Conservation (phyloP, 1,140 invertebrate genomes). For the Heliconius hewitsoni region DNA sequence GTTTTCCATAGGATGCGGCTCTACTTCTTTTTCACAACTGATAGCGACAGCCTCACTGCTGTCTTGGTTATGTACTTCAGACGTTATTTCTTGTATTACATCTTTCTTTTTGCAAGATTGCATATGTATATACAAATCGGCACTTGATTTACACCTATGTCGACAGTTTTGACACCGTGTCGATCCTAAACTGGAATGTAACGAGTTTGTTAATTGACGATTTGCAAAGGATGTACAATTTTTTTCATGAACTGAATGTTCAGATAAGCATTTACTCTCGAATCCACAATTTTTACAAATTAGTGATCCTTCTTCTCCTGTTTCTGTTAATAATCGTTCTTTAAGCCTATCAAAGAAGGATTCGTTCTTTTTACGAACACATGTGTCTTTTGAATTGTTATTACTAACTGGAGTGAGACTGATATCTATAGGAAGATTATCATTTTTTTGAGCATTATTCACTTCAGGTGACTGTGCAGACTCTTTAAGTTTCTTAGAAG, state of each 20-base stretch:
- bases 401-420: slow-evolving; percentile 55
- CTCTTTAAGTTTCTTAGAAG: slow-evolving; percentile 70
- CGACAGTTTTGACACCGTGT: slow-evolving; percentile 92
- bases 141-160: slow-evolving; percentile 90
- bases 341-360: slow-evolving; percentile 92
- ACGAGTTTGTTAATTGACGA: slow-evolving; percentile 58
- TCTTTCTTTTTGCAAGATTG: slow-evolving; percentile 84
- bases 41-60: slow-evolving; percentile 54
- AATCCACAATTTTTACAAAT: slow-evolving; percentile 88
- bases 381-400: slow-evolving; percentile 52
- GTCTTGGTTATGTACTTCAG: slow-evolving; percentile 57
- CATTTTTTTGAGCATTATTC: slow-evolving; percentile 46
- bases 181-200: slow-evolving; percentile 82
- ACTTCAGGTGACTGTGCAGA: slow-evolving; percentile 42
- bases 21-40: slow-evolving; percentile 65
- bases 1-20: slow-evolving; percentile 88
- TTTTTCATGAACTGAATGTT: slow-evolving; percentile 88
- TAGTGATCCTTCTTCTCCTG: slow-evolving; percentile 82
- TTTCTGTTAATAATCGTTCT: slow-evolving; percentile 84
- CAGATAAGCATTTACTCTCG: slow-evolving; percentile 91
- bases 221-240: slow-evolving; percentile 79
- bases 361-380: slow-evolving; percentile 84
- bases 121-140: slow-evolving; percentile 88
- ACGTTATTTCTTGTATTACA: slow-evolving; percentile 55
- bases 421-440: slow-evolving; percentile 60